Evolutionary conservation across 2,888 invertebrate genomes (phyloP), one percentile per base, ranked within the genome.

Genomic region (Andrena dorsata): DNA sequence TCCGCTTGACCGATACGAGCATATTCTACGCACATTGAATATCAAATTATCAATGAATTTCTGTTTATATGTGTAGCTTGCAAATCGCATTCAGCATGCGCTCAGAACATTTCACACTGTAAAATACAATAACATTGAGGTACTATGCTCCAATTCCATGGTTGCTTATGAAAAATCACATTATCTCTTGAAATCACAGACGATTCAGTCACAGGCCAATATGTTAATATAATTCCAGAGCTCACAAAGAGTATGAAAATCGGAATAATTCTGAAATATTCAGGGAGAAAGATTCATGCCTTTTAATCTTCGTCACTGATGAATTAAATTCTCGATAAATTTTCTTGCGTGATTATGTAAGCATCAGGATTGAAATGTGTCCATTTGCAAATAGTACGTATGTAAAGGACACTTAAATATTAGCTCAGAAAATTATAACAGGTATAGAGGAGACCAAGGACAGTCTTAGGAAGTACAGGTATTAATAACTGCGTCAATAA

Each of bases 31-130:
- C 61, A 51, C 56, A 32, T 71, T 23, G 76, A 80, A 79, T 79
- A 75, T 69, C 66, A 51, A 83, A 61, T 83, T 73, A 76, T 76
- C 75, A 73, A 76, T 68, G 63, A 79, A 70, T 69, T 70, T 35
- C 75, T 58, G 65, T 63, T 69, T 58, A 47, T 58, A 32, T n/a
- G 26, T 23, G 13, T 66, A 10, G 32, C 28, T 61, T 49, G 16
- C 26, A n/a, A 28, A 32, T 26, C 28, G 10, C 30, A 51, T 41
- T 16, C 63, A 56, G 65, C 47, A 60, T 41, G 10, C 28, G 10
- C 2, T 4, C 35, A 26, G 2, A 23, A 23, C 53, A 20, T 53
- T 53, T 53, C 53, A 20, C 20, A 20, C 2, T 2, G 53, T 53
- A 23, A 53, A 53, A 53, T 53, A 23, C 23, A 53, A 53, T 53